These are phyloP conservation scores for Turritopsis rubra DNA, from an alignment of 30 jellyfish, hydroid and myxozoan genomes.

Conservation along the genomic window DNA sequence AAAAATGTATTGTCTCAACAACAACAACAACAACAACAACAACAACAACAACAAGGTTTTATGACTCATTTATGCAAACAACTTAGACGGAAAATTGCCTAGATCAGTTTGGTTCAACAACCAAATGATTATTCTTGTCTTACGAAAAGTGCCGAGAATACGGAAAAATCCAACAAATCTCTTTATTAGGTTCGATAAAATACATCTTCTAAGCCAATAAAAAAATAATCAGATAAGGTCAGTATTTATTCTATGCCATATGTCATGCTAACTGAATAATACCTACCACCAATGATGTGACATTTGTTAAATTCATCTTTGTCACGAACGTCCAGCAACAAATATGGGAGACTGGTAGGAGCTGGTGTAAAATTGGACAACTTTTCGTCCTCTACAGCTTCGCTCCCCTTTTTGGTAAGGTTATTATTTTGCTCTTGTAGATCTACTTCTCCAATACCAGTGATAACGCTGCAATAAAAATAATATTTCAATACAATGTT, in stretches of 20 bases:
- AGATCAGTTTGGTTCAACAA: too few species aligned
- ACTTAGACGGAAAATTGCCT: too few species aligned
- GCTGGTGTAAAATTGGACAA: constrained; percentile 53
- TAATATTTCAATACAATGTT: not conserved
- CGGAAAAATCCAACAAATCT: too few species aligned
- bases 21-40: too few species aligned
- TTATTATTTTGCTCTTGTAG: constrained; percentile 46
- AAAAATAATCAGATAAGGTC: not conserved
- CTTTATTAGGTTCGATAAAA: too few species aligned
- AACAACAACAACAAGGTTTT: too few species aligned
- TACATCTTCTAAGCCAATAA: too few species aligned
- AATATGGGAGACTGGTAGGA: constrained; percentile 79
- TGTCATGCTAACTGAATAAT: too few species aligned
- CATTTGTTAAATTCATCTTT: constrained; percentile 79
- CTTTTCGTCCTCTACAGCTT: constrained; percentile 3
- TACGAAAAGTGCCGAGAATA: too few species aligned
- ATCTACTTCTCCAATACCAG: constrained; percentile 91
- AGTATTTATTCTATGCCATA: not conserved
- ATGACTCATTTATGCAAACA: too few species aligned
- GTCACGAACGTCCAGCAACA: constrained; percentile 87
- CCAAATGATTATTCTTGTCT: too few species aligned
- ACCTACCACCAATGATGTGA: constrained; percentile 93
- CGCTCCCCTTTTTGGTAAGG: not conserved
- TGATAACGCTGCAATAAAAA: constrained; percentile 50
- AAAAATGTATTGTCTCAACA: too few species aligned